These are phyloP conservation scores for Zaprionus lachaisei DNA, from an alignment of 1,140 invertebrate genomes.

Conservation along the genomic window DNA sequence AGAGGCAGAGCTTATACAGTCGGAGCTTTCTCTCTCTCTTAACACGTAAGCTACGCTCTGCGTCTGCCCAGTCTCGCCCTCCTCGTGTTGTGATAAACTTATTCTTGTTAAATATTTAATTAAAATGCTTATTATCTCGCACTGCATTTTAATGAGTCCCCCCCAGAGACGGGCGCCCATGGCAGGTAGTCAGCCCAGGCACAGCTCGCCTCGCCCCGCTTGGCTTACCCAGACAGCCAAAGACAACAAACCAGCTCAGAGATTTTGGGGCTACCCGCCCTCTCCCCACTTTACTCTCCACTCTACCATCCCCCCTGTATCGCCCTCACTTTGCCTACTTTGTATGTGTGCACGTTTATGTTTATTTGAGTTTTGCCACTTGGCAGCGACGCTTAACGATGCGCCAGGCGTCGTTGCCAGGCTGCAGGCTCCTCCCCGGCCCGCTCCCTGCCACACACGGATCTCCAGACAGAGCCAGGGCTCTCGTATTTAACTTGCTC, in stretches of 20 bases:
- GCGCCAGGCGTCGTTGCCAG: constrained; percentile 53
- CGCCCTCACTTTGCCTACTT: neutral
- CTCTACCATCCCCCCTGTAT: neutral
- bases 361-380: constrained; percentile 82
- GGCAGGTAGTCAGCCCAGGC: constrained; percentile 31
- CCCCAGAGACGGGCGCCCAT: constrained; percentile 11
- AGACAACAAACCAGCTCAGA: constrained; percentile 77
- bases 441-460: constrained; percentile 27
- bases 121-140: constrained; percentile 84
- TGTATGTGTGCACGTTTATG: constrained; percentile 71
- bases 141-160: constrained; percentile 84
- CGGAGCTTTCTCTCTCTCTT: neutral
- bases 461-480: constrained; percentile 55
- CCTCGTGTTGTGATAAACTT: constrained; percentile 83
- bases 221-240: constrained; percentile 44
- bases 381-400: constrained; percentile 80
- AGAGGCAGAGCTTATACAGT: neutral
- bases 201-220: neutral
- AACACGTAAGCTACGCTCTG: constrained; percentile 15
- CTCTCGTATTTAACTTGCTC: constrained; percentile 77
- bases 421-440: constrained; percentile 24
- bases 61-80: constrained; percentile 16
- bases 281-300: neutral
- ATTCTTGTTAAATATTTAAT: constrained; percentile 84
- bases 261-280: constrained; percentile 57